These are phyloP conservation scores for Macroramphosus scolopax DNA, from an alignment of 2,797 vertebrate species.

Conservation along the genomic window DNA sequence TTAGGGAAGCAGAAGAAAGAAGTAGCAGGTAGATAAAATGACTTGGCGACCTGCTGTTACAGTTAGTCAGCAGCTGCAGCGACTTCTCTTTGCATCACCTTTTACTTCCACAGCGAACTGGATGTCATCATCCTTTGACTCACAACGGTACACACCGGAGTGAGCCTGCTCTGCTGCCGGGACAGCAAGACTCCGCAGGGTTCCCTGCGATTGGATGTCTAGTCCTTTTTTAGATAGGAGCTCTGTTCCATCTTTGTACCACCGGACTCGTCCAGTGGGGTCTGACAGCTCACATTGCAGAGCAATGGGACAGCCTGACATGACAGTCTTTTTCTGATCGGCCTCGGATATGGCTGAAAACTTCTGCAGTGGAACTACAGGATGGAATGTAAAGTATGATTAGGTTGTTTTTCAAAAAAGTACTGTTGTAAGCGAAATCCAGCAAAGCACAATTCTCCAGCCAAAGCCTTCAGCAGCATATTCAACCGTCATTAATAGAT, in stretches of 20 bases:
- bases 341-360: slow-evolving; percentile 69
- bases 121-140: slow-evolving; percentile 76
- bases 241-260: slow-evolving; percentile 81
- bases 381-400: slow-evolving; percentile 59
- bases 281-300: slow-evolving; percentile 84
- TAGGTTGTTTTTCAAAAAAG: too few species aligned
- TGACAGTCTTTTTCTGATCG: slow-evolving; percentile 68
- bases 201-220: slow-evolving; percentile 77
- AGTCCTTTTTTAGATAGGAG: slow-evolving; percentile 64
- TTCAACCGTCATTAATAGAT: not conserved
- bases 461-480: slow-evolving; percentile 1
- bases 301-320: slow-evolving; percentile 72
- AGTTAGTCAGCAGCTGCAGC: slow-evolving; percentile 60
- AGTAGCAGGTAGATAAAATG: too few species aligned
- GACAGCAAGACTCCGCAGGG: slow-evolving; percentile 73
- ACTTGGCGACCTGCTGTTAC: slow-evolving; percentile 17
- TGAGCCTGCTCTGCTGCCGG: slow-evolving; percentile 67
- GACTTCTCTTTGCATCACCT: slow-evolving; percentile 75
- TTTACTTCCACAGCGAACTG: slow-evolving; percentile 83
- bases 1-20: too few species aligned
- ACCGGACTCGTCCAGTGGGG: slow-evolving; percentile 69
- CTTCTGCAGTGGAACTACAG: slow-evolving; percentile 73
- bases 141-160: slow-evolving; percentile 78
- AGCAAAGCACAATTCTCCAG: too few species aligned
- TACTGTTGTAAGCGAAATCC: too few species aligned